Evolutionary conservation across 1,140 invertebrate genomes (phyloP).

Genomic region (Amyelois transitella): DNA sequence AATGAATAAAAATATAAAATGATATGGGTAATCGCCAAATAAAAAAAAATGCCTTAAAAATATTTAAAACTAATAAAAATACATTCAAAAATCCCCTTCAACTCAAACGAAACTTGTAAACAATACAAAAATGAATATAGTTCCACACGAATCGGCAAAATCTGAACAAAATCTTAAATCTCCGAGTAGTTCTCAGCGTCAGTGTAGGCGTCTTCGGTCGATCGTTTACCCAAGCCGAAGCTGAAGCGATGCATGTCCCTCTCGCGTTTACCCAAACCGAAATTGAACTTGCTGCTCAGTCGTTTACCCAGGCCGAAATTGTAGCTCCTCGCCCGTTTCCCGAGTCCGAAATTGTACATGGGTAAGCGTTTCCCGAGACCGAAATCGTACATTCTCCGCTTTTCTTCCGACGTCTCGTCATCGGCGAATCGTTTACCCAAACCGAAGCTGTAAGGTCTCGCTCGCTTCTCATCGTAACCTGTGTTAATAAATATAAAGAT

Average conservation of each 20-base stretch:
- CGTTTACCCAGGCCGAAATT: conserved; percentile 64
- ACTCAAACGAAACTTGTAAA: no score
- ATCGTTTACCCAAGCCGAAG: conserved; percentile 63
- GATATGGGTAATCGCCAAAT: background rate
- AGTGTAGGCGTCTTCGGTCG: conserved; percentile 25
- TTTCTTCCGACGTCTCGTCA: conserved; percentile 45
- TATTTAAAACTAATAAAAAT: background rate
- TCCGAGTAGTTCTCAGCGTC: conserved; percentile 49
- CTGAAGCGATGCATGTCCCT: conserved; percentile 59
- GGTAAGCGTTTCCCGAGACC: conserved; percentile 60
- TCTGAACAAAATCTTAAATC: conserved; percentile 28
- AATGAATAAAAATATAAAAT: background rate
- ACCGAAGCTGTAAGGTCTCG: conserved; percentile 67
- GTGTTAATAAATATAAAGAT: conserved; percentile 26
- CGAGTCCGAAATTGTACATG: conserved; percentile 60
- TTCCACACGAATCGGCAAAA: conserved; percentile 34
- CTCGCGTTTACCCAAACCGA: conserved; percentile 58
- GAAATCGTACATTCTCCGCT: conserved; percentile 65
- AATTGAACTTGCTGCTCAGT: conserved; percentile 60
- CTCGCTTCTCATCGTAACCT: conserved; percentile 63
- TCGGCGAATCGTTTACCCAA: conserved; percentile 60
- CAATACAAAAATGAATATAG: conserved; percentile 4
- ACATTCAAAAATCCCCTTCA: no score
- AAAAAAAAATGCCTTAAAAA: background rate
- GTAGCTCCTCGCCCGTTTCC: conserved; percentile 54